These are phyloP conservation scores for Clivina fossor DNA, from an alignment of 2,888 invertebrate genomes.

Conservation along the genomic window DNA sequence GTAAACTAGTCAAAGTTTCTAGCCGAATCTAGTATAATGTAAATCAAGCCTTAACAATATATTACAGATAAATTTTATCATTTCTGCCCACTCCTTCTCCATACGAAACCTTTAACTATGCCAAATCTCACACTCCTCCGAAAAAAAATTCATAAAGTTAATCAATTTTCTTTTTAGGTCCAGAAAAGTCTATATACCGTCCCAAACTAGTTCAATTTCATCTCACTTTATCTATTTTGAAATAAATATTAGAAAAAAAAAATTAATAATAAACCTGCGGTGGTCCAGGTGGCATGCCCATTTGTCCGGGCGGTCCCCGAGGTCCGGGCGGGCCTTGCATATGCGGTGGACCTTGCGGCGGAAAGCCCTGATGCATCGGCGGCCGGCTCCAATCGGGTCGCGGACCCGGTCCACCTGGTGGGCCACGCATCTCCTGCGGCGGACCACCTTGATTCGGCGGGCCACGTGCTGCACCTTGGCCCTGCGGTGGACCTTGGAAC, in stretches of 20 bases:
- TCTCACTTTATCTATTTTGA: too few relatives aligned
- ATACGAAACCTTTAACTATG: too few relatives aligned
- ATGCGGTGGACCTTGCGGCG: conserved; percentile 69
- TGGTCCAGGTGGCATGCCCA: conserved; percentile 55
- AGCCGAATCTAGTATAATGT: too few relatives aligned
- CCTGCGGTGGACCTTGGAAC: conserved; percentile 60
- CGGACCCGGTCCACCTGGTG: conserved; percentile 58
- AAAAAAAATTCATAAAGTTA: too few relatives aligned
- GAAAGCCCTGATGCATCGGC: conserved; percentile 70
- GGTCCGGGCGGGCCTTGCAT: conserved; percentile 66
- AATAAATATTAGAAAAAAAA: conserved; percentile 29
- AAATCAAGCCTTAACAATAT: too few relatives aligned
- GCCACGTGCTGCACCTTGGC: conserved; percentile 61
- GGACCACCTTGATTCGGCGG: conserved; percentile 66
- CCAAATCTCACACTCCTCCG: too few relatives aligned
- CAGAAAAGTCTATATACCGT: too few relatives aligned
- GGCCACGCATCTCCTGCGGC: conserved; percentile 47
- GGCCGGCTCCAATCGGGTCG: conserved; percentile 76
- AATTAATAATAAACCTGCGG: conserved; percentile 49
- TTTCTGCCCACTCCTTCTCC: too few relatives aligned
- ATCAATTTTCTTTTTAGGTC: too few relatives aligned
- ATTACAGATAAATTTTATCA: too few relatives aligned
- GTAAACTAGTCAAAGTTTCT: too few relatives aligned
- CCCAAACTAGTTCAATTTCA: too few relatives aligned
- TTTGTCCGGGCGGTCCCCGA: conserved; percentile 61